A percentile compares a stretch with the other conserved stretches of the same genome.
phyloP scores from a whole-genome alignment of 2,113 vertebrate species.

The Rhinolophus sinicus region DNA sequence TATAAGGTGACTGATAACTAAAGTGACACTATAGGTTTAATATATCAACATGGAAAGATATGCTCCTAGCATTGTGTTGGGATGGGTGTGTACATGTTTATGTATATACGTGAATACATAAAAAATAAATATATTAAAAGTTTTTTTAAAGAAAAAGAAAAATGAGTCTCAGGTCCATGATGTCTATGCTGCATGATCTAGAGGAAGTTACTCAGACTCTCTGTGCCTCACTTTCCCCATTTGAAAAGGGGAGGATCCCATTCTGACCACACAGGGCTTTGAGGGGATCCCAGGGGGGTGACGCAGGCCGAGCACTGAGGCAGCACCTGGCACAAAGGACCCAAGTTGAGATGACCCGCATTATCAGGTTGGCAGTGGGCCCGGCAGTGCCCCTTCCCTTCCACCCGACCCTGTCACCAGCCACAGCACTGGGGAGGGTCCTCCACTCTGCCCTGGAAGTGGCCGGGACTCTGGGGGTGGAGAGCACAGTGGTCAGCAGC shows the following conservation, averaged over 20 bases:
- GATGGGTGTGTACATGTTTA: too few species aligned
- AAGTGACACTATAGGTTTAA: background rate
- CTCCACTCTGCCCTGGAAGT: background rate
- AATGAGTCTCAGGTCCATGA: background rate
- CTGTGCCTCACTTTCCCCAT: background rate
- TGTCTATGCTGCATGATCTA: background rate
- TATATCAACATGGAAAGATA: background rate
- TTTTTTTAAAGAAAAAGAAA: background rate
- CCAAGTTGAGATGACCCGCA: background rate
- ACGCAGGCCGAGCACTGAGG: rapidly evolving
- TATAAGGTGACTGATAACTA: background rate
- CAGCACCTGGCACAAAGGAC: rapidly evolving
- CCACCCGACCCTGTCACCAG: background rate
- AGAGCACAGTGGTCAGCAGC: background rate
- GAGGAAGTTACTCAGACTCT: background rate
- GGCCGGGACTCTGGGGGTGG: background rate
- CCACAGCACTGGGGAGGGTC: rapidly evolving
- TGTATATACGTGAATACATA: background rate
- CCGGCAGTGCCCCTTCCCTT: background rate
- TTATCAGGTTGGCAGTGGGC: background rate
- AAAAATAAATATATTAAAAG: background rate
- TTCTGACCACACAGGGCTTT: background rate
- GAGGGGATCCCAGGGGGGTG: rapidly evolving
- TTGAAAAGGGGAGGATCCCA: background rate
- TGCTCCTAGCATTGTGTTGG: background rate